A percentile compares a stretch with the other conserved stretches of the same genome.
Evolutionary conservation across 1,140 invertebrate genomes (phyloP).

Genomic region (Metopolophium dirhodum): DNA sequence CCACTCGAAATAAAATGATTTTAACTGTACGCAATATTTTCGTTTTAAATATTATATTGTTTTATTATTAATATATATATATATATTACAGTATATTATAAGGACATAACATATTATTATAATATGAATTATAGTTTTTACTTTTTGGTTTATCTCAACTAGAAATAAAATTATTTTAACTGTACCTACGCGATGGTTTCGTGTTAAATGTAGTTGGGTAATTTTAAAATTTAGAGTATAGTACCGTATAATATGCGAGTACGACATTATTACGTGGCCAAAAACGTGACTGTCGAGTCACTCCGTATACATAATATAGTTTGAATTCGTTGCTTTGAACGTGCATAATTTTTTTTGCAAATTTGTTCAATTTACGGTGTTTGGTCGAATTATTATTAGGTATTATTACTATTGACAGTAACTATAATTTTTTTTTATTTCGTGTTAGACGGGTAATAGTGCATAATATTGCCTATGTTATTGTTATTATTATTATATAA

Average conservation of each 20-base stretch:
- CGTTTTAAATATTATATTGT: background rate
- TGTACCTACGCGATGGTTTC: background rate
- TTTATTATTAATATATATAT: background rate
- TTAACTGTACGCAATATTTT: background rate
- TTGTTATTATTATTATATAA: background rate
- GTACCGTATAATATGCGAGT: background rate
- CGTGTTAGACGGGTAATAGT: background rate
- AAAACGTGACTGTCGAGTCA: background rate
- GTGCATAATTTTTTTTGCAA: background rate
- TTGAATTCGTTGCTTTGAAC: background rate
- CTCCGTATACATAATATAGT: background rate
- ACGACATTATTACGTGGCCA: background rate
- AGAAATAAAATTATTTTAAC: background rate
- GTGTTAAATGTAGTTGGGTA: background rate
- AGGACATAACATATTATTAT: fast-evolving
- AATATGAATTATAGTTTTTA: background rate
- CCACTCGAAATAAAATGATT: background rate
- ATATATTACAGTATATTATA: no score
- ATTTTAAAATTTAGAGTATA: background rate
- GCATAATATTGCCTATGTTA: no score
- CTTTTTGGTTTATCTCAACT: background rate
- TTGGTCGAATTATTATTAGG: background rate
- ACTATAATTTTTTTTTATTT: background rate
- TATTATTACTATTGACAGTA: background rate
- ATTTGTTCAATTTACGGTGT: background rate